These are phyloP conservation scores for Brachionus rotundiformis DNA, from an alignment of 1,140 invertebrate genomes.

Conservation along the genomic window DNA sequence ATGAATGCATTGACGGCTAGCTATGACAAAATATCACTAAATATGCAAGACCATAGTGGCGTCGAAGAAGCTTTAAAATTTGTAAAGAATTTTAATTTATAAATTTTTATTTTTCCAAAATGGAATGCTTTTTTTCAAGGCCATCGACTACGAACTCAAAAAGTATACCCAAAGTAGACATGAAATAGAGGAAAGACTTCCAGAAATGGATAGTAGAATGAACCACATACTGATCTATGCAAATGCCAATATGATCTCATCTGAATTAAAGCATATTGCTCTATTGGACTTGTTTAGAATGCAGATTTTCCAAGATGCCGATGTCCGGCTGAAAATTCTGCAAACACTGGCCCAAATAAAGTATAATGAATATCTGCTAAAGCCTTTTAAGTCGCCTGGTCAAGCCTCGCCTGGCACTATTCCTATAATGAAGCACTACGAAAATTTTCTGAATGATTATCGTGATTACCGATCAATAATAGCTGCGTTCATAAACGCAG, in stretches of 20 bases:
- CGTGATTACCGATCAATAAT: slow-evolving; percentile 47
- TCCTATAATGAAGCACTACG: slow-evolving; percentile 9
- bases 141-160: slow-evolving; percentile 34
- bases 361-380: slow-evolving; percentile 31
- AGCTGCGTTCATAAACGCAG: slow-evolving; percentile 50
- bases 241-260: not conserved
- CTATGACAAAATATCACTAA: slow-evolving; percentile 6
- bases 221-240: slow-evolving; percentile 42
- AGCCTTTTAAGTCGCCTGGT: not conserved
- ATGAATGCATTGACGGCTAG: slow-evolving; percentile 5
- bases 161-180: slow-evolving; percentile 18
- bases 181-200: slow-evolving; percentile 19
- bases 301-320: slow-evolving; percentile 27
- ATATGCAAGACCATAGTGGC: not conserved
- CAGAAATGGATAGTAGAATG: not conserved
- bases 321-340: slow-evolving; percentile 8
- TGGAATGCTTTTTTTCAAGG: too few species aligned
- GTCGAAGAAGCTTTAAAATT: slow-evolving; percentile 38
- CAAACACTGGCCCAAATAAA: slow-evolving; percentile 47
- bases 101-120: too few species aligned
- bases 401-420: not conserved
- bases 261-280: slow-evolving; percentile 16
- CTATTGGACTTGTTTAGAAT: slow-evolving; percentile 43
- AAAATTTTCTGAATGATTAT: slow-evolving; percentile 43
- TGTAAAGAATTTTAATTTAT: not conserved